Conservation (phyloP, 2,797 vertebrate genomes). For the Karalla daura region DNA sequence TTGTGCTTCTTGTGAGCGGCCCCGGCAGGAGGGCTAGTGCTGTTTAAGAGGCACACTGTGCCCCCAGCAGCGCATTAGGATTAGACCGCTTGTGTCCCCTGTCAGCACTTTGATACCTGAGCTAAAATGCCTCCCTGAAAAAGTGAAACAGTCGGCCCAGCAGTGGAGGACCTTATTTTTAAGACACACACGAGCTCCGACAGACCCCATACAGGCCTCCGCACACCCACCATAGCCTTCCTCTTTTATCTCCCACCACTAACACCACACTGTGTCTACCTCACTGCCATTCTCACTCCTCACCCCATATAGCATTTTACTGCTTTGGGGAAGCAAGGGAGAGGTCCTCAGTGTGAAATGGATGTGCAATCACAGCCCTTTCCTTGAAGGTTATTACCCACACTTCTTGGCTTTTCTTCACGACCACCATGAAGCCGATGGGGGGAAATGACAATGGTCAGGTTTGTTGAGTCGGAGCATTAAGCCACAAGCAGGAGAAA, state of each 20-base stretch:
- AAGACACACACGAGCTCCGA: conserved; percentile 44
- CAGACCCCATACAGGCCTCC: conserved; percentile 29
- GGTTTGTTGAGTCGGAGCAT: conserved; percentile 80
- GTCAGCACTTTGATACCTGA: conserved; percentile 58
- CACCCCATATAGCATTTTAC: conserved; percentile 70
- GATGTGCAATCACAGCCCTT: conserved; percentile 82
- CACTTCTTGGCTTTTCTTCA: conserved; percentile 78
- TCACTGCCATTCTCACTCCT: conserved; percentile 67
- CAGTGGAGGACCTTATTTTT: conserved; percentile 29
- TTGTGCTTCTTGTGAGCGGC: conserved; percentile 55
- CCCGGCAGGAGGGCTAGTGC: conserved; percentile 55
- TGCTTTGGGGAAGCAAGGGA: conserved; percentile 68
- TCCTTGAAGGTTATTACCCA: conserved; percentile 83
- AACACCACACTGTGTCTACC: conserved; percentile 69
- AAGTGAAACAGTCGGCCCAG: conserved; percentile 29
- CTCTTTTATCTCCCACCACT: conserved; percentile 67
- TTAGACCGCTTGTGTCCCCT: conserved; percentile 62
- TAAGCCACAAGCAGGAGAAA: conserved; percentile 80
- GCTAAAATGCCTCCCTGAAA: conserved; percentile 60
- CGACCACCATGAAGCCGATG: conserved; percentile 69
- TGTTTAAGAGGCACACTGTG: conserved; percentile 56
- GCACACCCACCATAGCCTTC: conserved; percentile 20
- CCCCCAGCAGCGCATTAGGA: conserved; percentile 73
- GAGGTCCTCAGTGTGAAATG: conserved; percentile 78
- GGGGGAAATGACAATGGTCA: conserved; percentile 84